Evolutionary conservation across 2,888 invertebrate genomes (phyloP).

Genomic region (Argyra leucocephala): DNA sequence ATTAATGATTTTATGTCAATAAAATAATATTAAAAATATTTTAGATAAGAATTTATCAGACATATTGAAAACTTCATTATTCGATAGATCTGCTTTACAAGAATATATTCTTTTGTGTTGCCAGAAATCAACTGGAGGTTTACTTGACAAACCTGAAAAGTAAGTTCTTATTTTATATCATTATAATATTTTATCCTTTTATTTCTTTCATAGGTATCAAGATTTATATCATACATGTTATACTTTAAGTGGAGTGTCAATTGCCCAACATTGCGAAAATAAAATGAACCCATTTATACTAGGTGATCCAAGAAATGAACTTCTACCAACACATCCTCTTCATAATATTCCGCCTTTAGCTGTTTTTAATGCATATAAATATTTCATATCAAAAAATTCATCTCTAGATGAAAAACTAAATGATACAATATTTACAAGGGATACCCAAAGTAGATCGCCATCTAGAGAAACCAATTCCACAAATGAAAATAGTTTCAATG

Average conservation of each 20-base stretch:
- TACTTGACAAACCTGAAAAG: slow-evolving; percentile 95
- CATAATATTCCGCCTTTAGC: slow-evolving; percentile 69
- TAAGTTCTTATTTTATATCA: slow-evolving; percentile 44
- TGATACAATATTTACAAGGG: background rate
- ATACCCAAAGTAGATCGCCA: background rate
- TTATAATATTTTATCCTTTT: background rate
- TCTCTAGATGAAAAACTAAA: background rate
- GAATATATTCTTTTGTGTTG: slow-evolving; percentile 91
- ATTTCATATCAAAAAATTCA: slow-evolving; percentile 33
- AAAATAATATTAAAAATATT: background rate
- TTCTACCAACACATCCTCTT: slow-evolving; percentile 68
- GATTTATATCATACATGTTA: slow-evolving; percentile 98
- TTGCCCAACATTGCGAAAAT: slow-evolving; percentile 67
- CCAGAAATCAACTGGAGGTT: slow-evolving; percentile 76
- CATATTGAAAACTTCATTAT: slow-evolving; percentile 46
- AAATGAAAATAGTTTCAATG: background rate
- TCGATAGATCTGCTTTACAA: slow-evolving; percentile 80
- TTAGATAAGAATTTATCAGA: slow-evolving; percentile 21
- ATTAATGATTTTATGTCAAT: background rate
- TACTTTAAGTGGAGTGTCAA: slow-evolving; percentile 83
- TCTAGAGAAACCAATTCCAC: background rate
- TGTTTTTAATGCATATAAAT: slow-evolving; percentile 45
- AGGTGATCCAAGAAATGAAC: slow-evolving; percentile 59
- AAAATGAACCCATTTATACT: slow-evolving; percentile 49
- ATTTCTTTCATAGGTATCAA: slow-evolving; percentile 56